Percentiles rank a stretch among this genome's conserved stretches.
Conservation (phyloP, 1,140 invertebrate species). For the Neocloeon triangulifer region DNA sequence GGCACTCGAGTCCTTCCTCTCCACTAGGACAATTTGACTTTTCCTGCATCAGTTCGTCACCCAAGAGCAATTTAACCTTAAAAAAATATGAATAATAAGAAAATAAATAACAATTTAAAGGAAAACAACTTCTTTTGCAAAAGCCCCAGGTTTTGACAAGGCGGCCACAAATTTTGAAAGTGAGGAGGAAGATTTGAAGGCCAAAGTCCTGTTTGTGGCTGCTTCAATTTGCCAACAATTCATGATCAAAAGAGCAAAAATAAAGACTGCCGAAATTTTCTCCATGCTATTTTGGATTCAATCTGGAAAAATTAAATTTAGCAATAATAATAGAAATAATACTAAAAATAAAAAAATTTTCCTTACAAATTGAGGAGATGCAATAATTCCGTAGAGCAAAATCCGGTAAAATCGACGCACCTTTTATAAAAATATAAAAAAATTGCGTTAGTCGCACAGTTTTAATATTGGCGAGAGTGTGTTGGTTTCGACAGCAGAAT, state of each 20-base stretch:
- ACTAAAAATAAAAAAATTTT: too few relatives aligned
- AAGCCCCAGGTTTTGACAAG: constrained; percentile 21
- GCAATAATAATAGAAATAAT: too few relatives aligned
- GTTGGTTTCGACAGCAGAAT: too few relatives aligned
- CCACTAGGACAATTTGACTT: constrained; percentile 18
- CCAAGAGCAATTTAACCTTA: constrained; percentile 18
- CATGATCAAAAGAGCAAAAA: neutral
- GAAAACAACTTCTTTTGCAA: constrained; percentile 15
- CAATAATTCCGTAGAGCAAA: too few relatives aligned
- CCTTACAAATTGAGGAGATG: too few relatives aligned
- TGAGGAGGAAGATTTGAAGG: constrained; percentile 5
- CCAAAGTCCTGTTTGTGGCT: constrained; percentile 8
- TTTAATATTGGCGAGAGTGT: too few relatives aligned
- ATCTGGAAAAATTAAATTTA: too few relatives aligned
- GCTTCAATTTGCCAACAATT: neutral
- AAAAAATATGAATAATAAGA: constrained; percentile 1
- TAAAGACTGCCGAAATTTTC: neutral
- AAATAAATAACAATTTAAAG: neutral
- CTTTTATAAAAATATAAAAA: too few relatives aligned
- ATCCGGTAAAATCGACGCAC: too few relatives aligned
- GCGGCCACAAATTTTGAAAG: constrained; percentile 20
- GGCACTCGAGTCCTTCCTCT: constrained; percentile 21
- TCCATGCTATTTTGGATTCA: constrained; percentile 11
- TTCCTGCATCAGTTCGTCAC: constrained; percentile 17
- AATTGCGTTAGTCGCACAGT: too few relatives aligned